A percentile compares a stretch with the other conserved stretches of the same genome.
Evolutionary conservation across 53 echinoderm and acorn worm genomes (phyloP).

Genomic region (Holothuria leucospilota): DNA sequence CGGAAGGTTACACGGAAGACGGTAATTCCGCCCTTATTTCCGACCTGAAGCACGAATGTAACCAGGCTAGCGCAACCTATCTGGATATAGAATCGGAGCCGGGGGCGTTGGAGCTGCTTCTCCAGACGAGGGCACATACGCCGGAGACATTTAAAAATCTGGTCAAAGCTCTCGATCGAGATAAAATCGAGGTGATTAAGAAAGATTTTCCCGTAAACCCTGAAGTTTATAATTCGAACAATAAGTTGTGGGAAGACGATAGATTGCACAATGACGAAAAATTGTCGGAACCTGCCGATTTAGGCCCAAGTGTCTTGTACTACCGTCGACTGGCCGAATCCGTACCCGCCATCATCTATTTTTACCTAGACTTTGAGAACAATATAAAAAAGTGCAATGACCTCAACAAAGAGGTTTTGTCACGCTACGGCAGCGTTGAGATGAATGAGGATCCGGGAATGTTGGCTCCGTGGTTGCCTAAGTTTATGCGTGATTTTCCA

Average conservation of each 20-base stretch:
- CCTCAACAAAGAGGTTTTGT: neutral
- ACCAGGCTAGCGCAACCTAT: neutral
- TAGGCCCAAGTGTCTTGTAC: conserved; percentile 16
- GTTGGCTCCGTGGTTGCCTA: neutral
- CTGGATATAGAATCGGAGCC: no score
- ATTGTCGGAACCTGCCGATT: conserved; percentile 10
- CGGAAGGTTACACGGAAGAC: conserved; percentile 13
- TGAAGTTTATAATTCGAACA: no score
- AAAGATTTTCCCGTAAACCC: no score
- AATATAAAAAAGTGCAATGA: conserved; percentile 21
- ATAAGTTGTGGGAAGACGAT: neutral
- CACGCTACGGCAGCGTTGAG: neutral
- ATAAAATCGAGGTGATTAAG: no score
- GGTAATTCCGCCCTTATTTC: conserved; percentile 2
- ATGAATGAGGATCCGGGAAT: neutral
- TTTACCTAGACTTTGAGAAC: conserved; percentile 6
- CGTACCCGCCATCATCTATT: neutral
- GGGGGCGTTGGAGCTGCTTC: no score
- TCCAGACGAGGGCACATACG: no score
- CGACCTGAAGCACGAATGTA: conserved; percentile 10
- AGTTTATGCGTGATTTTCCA: neutral
- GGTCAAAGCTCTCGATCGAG: no score
- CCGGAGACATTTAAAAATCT: no score
- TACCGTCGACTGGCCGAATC: neutral
- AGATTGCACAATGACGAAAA: neutral